A percentile compares a stretch with the other conserved stretches of the same genome.
Conservation (phyloP, 2,113 vertebrate genomes). For the Probosciger aterrimus region DNA sequence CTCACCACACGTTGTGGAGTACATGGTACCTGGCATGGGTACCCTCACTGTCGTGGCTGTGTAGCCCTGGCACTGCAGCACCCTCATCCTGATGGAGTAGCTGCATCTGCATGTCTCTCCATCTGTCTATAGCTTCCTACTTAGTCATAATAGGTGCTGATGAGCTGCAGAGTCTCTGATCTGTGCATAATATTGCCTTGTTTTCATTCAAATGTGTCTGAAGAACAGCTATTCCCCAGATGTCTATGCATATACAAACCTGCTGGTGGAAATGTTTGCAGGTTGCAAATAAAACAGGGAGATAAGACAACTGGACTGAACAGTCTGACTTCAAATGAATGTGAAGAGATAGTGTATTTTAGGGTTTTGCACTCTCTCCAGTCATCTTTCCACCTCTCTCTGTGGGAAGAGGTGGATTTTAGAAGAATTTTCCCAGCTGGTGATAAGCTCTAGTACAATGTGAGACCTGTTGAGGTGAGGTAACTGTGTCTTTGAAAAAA, state of each 20-base stretch:
- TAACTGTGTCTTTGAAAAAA: not conserved
- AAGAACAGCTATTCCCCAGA: not conserved
- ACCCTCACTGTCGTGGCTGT: fast-evolving
- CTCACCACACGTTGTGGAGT: fast-evolving
- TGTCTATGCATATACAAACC: not conserved
- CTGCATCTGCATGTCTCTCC: not conserved
- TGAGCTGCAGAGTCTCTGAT: not conserved
- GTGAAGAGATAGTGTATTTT: not conserved
- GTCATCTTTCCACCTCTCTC: not conserved
- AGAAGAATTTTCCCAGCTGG: not conserved
- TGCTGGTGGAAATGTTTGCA: not conserved
- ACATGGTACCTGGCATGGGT: fast-evolving
- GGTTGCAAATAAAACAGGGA: not conserved
- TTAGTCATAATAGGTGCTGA: not conserved
- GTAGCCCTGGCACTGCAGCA: not conserved
- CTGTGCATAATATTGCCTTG: constrained; percentile 11
- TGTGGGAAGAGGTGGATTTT: not conserved
- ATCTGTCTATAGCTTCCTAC: not conserved
- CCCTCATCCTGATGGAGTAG: not conserved
- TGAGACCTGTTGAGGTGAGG: not conserved
- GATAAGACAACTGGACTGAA: not conserved
- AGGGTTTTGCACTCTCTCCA: not conserved
- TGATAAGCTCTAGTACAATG: not conserved
- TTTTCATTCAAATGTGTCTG: not conserved
- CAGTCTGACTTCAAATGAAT: not conserved